Conservation (phyloP, 2,888 invertebrate genomes). For the Epinotia demarniana region DNA sequence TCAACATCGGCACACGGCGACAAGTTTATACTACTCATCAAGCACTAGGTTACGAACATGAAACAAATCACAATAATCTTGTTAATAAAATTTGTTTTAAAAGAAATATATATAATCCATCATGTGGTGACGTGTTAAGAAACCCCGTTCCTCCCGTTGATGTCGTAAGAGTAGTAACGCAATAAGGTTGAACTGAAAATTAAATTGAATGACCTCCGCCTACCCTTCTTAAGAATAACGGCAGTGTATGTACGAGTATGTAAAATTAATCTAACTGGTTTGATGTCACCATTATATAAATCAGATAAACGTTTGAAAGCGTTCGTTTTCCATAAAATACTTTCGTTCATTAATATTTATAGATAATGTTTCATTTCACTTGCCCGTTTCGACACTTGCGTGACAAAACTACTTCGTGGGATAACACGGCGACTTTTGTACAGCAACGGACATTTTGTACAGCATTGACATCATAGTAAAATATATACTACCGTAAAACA, state of each 20-base stretch:
- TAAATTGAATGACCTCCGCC: not conserved
- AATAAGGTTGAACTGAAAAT: not conserved
- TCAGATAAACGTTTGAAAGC: conserved; percentile 3
- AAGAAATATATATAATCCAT: too few relatives aligned
- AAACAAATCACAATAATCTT: too few relatives aligned
- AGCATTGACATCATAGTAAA: conserved; percentile 34
- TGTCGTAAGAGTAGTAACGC: too few relatives aligned
- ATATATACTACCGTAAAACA: conserved; percentile 2
- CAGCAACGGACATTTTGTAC: conserved; percentile 8
- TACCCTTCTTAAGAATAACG: not conserved
- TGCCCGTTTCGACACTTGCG: conserved; percentile 36
- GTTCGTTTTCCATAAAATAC: conserved; percentile 41
- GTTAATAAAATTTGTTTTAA: too few relatives aligned
- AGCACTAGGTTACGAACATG: too few relatives aligned
- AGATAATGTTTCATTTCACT: conserved; percentile 37
- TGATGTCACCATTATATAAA: not conserved
- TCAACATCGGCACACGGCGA: not conserved
- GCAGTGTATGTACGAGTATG: not conserved
- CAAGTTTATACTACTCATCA: too few relatives aligned
- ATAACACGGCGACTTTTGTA: conserved; percentile 10
- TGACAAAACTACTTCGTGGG: conserved; percentile 43
- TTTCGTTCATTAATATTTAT: conserved; percentile 45
- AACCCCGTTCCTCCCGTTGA: too few relatives aligned
- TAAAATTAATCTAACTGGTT: conserved; percentile 6
- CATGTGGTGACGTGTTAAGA: too few relatives aligned